Percentiles rank a stretch among this genome's conserved stretches.
phyloP scores from a whole-genome alignment of 2,113 vertebrate genomes.

The Atherinomorus stipes region DNA sequence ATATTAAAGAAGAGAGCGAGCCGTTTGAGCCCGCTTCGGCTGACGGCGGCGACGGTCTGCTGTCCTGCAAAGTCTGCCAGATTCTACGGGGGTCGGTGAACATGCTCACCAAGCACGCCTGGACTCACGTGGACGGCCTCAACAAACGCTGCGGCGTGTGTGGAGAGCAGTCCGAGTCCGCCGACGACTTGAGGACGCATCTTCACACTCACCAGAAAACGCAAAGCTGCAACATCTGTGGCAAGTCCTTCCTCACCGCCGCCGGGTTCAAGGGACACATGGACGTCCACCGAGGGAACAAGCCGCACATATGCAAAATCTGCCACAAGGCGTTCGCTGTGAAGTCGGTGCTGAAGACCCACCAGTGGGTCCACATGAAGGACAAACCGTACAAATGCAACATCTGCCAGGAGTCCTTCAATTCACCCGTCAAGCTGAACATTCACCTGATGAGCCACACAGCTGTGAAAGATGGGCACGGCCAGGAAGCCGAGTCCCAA shows the following conservation, averaged over 20 bases:
- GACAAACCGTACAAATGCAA: not conserved
- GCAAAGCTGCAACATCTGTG: slow-evolving; percentile 25
- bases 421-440: not conserved
- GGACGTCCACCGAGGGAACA: not conserved
- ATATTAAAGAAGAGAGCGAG: not conserved
- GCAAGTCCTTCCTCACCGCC: slow-evolving; percentile 12
- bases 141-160: slow-evolving; percentile 35
- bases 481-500: not conserved
- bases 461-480: no score
- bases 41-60: rapidly evolving
- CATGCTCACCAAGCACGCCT: slow-evolving; percentile 41
- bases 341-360: not conserved
- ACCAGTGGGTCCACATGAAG: not conserved
- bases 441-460: not conserved
- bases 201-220: slow-evolving; percentile 26
- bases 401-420: not conserved
- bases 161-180: slow-evolving; percentile 5
- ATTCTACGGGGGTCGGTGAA: not conserved
- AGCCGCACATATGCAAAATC: not conserved
- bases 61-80: slow-evolving; percentile 38
- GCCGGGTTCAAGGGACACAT: not conserved
- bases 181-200: slow-evolving; percentile 16
- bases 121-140: slow-evolving; percentile 17
- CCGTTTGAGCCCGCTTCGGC: not conserved
- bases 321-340: slow-evolving; percentile 9